Conservation (phyloP, 2,888 invertebrate species). For the Syrphus vitripennis region DNA sequence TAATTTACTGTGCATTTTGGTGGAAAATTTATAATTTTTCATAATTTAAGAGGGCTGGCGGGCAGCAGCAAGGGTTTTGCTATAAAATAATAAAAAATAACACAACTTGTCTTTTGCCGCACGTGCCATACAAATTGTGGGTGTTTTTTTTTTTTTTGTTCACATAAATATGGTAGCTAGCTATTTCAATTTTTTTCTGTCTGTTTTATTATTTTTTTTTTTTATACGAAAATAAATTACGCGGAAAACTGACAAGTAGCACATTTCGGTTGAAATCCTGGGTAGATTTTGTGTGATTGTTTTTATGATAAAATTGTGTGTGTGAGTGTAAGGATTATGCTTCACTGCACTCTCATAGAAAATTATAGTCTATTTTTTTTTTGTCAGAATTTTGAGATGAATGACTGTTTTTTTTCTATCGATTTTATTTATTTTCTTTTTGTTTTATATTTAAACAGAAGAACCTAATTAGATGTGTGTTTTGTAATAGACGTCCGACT, state of each 20-base stretch:
- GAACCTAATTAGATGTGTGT: not conserved
- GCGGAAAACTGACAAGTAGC: not conserved
- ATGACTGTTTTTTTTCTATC: not conserved
- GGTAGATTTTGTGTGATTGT: not conserved
- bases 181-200: not conserved
- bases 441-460: not conserved
- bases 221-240: not conserved
- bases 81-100: not conserved
- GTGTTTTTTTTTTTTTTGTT: not conserved
- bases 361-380: not conserved
- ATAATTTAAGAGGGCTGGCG: not conserved
- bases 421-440: not conserved
- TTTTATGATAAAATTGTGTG: not conserved
- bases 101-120: not conserved
- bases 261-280: not conserved
- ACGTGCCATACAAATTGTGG: not conserved
- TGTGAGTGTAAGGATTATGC: not conserved
- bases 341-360: not conserved
- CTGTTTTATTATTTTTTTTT: not conserved
- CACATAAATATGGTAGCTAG: not conserved
- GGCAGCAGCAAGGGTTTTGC: not conserved
- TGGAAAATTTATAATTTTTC: constrained; percentile 4
- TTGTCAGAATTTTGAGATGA: not conserved
- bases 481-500: not conserved
- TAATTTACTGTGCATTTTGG: constrained; percentile 8